phyloP scores from a whole-genome alignment of 2,113 vertebrate genomes.

The Phoenicopterus ruber region DNA sequence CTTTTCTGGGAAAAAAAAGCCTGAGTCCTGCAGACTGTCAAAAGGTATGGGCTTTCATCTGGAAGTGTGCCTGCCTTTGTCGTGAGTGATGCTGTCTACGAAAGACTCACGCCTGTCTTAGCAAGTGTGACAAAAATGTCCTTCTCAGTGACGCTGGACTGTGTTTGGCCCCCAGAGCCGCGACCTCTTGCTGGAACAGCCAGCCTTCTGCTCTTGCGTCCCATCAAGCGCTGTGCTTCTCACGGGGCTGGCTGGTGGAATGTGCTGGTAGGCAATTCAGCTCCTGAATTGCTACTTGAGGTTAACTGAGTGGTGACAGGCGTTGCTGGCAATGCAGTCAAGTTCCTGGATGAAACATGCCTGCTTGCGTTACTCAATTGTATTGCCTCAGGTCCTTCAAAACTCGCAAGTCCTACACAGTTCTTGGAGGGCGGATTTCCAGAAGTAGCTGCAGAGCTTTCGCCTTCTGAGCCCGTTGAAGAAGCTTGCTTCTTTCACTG shows the following conservation, averaged over 20 bases:
- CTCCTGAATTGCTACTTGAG: neutral
- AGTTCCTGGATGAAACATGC: neutral
- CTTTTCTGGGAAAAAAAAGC: neutral
- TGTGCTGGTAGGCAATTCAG: neutral
- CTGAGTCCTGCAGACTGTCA: neutral
- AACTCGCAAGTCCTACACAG: neutral
- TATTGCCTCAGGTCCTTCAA: neutral
- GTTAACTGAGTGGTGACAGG: neutral
- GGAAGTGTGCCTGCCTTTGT: neutral
- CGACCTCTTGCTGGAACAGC: neutral
- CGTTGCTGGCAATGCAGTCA: neutral
- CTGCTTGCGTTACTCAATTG: neutral
- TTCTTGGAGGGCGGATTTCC: neutral
- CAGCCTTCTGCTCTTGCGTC: neutral
- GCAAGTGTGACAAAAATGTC: neutral
- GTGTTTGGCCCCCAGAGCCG: neutral
- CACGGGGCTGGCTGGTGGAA: neutral
- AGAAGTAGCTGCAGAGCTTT: neutral
- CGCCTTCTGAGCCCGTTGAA: neutral
- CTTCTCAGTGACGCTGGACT: neutral
- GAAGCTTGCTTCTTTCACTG: neutral
- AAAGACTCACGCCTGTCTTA: neutral
- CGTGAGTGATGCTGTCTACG: neutral
- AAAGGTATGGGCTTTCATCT: neutral
- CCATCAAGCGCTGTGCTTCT: neutral